Base-by-base conservation (phyloP, 1,140 invertebrate species). In the Diorhabda sublineata region DNA sequence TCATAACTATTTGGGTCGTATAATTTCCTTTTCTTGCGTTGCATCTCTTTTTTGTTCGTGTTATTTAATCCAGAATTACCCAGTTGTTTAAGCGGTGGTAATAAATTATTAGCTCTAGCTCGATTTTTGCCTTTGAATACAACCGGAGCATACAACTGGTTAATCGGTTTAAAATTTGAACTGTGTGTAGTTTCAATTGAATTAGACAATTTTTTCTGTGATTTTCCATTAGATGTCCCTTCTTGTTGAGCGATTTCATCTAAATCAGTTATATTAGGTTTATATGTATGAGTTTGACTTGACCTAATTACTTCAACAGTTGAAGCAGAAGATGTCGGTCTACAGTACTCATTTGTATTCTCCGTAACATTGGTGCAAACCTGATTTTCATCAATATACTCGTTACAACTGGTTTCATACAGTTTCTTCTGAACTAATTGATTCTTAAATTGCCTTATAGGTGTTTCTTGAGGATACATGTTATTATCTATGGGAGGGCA, bases 21-120 rank as follows among this genome's bases (percentile, higher is more conserved):
- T 43, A 67, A 60, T 45, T 44, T 67, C 41, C 65, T 59, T 59
- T 67, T 67, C 45, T 42, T 67, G 5, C 8, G 45, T 64, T 47
- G 26, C 26, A 26, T 42, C 41, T 9, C 43, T 62, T 62, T 62
- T 62, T 3, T 43, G 42, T 44, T 3, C 44, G 45, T 42, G 26
- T 26, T 26, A 26, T 26, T 26, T 26, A 26, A 26, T 26, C 26
- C 11, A 11, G 7, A 4, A 11, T n/a, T 44, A 45, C 61, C 45
- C 1, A 42, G 45, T 44, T 3, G 61, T 44, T 44, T 62, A 4
- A 62, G 43, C 6, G 61, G 42, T 2, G 61, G 61, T 6, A 52
- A 52, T 3, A 44, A 5, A 62, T 11, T 62, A 44, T 45, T 62
- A 3, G 3, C 45, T 3, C 8, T 26, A 26, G 26, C 26, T 26